Conservation (phyloP, 1,140 invertebrate genomes). For the Drosophila equinoxialis region DNA sequence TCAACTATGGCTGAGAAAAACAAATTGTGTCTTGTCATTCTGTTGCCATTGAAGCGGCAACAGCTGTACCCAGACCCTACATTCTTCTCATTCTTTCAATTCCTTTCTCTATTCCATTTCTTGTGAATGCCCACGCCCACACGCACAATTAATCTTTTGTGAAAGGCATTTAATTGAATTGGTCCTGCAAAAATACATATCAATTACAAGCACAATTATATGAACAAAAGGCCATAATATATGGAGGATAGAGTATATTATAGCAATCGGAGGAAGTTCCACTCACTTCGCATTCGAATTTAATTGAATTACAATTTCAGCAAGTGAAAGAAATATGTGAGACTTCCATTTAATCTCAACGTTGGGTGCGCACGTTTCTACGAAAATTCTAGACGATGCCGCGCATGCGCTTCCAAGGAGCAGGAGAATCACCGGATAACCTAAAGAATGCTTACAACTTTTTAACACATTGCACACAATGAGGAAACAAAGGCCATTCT, state of each 20-base stretch:
- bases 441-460: constrained; percentile 70
- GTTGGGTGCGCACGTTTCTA: constrained; percentile 31
- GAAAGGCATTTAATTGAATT: constrained; percentile 70
- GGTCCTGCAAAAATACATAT: constrained; percentile 62
- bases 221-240: constrained; percentile 43
- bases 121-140: constrained; percentile 33
- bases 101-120: constrained; percentile 16
- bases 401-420: constrained; percentile 51
- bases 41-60: constrained; percentile 52
- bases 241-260: neutral
- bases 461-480: constrained; percentile 79
- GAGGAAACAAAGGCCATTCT: constrained; percentile 62
- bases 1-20: constrained; percentile 18
- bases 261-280: constrained; percentile 48
- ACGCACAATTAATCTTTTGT: constrained; percentile 78
- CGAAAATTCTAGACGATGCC: constrained; percentile 64
- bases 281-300: constrained; percentile 45
- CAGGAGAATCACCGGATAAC: constrained; percentile 19
- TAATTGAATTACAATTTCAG: constrained; percentile 81
- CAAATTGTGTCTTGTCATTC: constrained; percentile 67
- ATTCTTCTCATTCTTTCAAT: constrained; percentile 3
- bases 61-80: neutral
- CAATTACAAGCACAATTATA: constrained; percentile 70
- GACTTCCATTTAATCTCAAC: neutral
- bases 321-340: constrained; percentile 22